Evolutionary conservation across 2,113 vertebrate species (phyloP), one percentile per base, ranked within the genome.

Genomic region (Caranx melampygus): DNA sequence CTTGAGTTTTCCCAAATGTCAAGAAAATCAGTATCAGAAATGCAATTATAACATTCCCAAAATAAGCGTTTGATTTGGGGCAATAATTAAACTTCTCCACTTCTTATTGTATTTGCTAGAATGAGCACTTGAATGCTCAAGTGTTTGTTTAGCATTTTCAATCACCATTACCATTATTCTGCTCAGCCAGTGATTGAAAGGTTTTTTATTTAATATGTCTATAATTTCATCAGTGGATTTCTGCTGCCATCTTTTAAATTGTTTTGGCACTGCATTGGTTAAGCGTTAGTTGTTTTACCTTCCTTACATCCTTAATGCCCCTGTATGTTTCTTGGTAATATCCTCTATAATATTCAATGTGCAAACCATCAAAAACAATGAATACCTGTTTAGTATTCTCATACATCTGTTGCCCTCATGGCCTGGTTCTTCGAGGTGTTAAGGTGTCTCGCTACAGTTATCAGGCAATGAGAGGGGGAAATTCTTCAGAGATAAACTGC

Each of bases 131-230:
- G 84, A 82, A 80, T 18, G 13, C 71, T 71, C 65, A 89, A 88
- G 84, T 82, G 83, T 89, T 86, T 74, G 69, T 83, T 81, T 72
- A 26, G 45, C 52, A 66, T 82, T 90, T 91, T 90, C 85, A 89
- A 88, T 91, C 89, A 78, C 79, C 37, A 20, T 85, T 84, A 51
- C 58, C 84, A 88, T 86, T 71, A 74, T 69, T 75, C 58, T 61
- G 44, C 72, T 88, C 82, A 86, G 37, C 31, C 68, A 35, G 82
- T 85, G 87, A 88, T 91, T 91, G 86, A 89, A 86, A 91, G 55
- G 51, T 37, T 54, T 69, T 42, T 62, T 69, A 11, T 26, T n/a
- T 54, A 40, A 20, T 65, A 52, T 66, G 45, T 52, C 11, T 21
- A 54, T 54, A n/a, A 66, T 72, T 79, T 44, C 54, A 58, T 68